Conservation (phyloP, 2,888 invertebrate species). For the Netelia inedita region DNA sequence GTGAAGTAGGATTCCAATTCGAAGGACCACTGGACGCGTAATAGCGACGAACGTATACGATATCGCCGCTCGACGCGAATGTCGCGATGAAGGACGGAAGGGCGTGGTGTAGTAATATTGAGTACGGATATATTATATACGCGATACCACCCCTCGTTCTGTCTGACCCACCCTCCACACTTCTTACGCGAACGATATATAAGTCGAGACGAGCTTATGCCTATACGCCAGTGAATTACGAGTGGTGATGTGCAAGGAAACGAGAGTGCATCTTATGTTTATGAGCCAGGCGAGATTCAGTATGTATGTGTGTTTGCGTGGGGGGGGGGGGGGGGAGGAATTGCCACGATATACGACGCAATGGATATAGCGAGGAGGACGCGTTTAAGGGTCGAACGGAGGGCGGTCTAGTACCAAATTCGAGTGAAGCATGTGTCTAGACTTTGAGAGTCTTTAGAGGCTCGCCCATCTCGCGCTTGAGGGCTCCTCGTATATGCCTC, state of each 20-base stretch:
- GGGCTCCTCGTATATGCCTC: background rate
- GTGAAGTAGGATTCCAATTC: constrained; percentile 29
- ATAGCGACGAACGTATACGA: background rate
- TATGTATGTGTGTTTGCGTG: no score
- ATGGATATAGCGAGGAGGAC: background rate
- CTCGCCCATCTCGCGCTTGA: background rate
- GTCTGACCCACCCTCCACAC: background rate
- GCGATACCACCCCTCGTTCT: background rate
- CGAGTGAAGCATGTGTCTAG: constrained; percentile 49
- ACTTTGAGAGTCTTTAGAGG: constrained; percentile 39
- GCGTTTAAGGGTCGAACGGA: constrained; percentile 32
- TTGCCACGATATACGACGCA: constrained; percentile 33
- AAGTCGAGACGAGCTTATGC: constrained; percentile 12
- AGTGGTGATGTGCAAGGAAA: constrained; percentile 32
- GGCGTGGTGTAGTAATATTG: constrained; percentile 33
- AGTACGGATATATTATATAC: constrained; percentile 12
- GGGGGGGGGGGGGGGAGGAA: background rate
- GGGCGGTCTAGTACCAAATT: constrained; percentile 36
- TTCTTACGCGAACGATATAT: background rate
- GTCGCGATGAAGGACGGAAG: constrained; percentile 28
- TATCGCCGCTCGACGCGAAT: background rate
- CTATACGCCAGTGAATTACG: constrained; percentile 48
- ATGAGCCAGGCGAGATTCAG: constrained; percentile 43
- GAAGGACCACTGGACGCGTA: constrained; percentile 6
- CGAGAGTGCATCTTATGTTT: constrained; percentile 62